These are phyloP conservation scores for Mactromeris polynyma DNA, from an alignment of 2,888 invertebrate species.

Conservation along the genomic window DNA sequence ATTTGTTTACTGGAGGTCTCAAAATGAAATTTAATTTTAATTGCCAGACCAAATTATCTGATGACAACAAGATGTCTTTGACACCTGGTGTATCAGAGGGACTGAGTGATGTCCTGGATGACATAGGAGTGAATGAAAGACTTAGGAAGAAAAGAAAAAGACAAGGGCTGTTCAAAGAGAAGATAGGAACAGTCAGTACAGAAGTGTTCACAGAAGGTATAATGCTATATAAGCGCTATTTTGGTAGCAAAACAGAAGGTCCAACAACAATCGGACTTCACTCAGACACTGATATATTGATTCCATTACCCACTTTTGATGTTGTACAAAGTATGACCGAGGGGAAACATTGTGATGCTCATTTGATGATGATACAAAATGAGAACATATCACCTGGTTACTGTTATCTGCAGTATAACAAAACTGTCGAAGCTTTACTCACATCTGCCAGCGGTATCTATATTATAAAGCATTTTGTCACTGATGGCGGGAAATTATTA, in stretches of 20 bases:
- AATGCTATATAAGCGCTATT: neutral
- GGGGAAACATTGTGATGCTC: no score
- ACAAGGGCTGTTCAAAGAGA: neutral
- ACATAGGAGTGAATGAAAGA: constrained; percentile 23
- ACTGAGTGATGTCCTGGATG: neutral
- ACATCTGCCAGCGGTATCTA: no score
- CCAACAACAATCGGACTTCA: neutral
- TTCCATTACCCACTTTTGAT: neutral
- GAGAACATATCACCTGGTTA: constrained; percentile 9
- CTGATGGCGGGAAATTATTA: neutral
- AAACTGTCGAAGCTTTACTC: neutral
- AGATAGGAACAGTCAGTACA: no score
- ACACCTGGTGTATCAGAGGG: neutral
- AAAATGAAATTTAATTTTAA: no score
- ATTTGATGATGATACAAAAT: constrained; percentile 6
- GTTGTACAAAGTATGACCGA: neutral
- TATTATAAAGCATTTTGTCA: neutral
- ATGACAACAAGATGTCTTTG: neutral
- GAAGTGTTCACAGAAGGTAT: neutral
- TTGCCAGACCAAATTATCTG: no score
- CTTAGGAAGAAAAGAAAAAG: constrained; percentile 1
- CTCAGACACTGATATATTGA: neutral
- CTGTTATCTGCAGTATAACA: neutral
- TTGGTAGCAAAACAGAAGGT: constrained; percentile 15
- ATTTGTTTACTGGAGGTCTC: no score